Conservation (phyloP, 1,140 invertebrate species). For the Halyomorpha halys region DNA sequence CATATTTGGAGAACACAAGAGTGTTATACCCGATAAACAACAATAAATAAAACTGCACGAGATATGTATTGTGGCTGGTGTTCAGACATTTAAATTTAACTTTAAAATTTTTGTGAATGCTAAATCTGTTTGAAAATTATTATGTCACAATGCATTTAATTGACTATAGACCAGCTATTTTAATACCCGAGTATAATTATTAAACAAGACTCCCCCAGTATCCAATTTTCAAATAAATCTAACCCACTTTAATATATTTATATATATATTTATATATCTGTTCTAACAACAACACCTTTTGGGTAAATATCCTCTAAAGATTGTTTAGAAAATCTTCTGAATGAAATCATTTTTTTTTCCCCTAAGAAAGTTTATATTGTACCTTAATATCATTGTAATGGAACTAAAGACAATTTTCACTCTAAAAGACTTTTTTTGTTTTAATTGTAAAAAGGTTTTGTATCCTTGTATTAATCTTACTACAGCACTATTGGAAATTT, state of each 20-base stretch:
- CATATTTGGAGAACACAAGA: too few species aligned
- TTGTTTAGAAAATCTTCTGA: constrained; percentile 1
- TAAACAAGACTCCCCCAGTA: not conserved
- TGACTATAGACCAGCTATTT: constrained; percentile 3
- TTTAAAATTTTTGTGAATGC: too few species aligned
- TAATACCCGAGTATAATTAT: not conserved
- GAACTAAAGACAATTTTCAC: constrained; percentile 14
- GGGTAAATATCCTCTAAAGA: constrained; percentile 14
- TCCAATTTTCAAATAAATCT: constrained; percentile 15
- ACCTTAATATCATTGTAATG: constrained; percentile 17
- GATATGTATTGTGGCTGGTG: too few species aligned
- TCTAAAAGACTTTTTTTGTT: constrained; percentile 13
- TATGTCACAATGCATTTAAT: not conserved
- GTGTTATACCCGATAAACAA: too few species aligned
- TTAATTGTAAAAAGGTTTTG: constrained; percentile 8
- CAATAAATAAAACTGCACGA: too few species aligned
- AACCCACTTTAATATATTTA: not conserved
- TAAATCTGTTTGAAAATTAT: too few species aligned
- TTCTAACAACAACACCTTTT: constrained; percentile 15
- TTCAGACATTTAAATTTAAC: too few species aligned
- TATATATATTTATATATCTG: constrained; percentile 5
- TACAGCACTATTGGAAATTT: constrained; percentile 14
- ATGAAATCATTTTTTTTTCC: not conserved
- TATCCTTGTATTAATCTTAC: constrained; percentile 1
- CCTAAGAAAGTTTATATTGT: constrained; percentile 16